These are phyloP conservation scores for Cyanoderma ruficeps DNA, from an alignment of 2,113 vertebrate genomes.

Conservation along the genomic window DNA sequence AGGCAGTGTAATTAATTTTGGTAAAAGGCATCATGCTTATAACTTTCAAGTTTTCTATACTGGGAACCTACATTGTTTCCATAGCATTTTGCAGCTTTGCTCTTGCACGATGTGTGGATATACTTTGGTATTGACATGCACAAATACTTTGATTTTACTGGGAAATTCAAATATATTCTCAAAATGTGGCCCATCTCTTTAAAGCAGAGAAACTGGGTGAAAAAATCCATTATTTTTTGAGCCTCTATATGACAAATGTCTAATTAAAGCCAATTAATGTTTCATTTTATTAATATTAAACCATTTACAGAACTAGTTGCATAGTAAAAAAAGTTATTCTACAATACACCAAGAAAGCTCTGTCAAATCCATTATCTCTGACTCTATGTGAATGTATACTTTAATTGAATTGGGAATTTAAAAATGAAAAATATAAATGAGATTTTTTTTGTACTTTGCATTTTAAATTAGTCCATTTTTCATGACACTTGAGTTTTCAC, in stretches of 20 bases:
- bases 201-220: neutral
- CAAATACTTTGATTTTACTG: neutral
- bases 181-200: neutral
- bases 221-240: neutral
- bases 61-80: neutral
- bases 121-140: neutral
- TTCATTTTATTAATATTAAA: slow-evolving; percentile 6
- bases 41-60: neutral
- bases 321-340: neutral
- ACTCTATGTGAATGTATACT: neutral
- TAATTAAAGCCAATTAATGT: neutral
- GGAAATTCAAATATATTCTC: neutral
- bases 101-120: neutral
- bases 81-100: neutral
- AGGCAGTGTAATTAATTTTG: neutral
- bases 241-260: neutral
- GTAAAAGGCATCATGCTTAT: neutral
- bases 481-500: neutral
- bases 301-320: neutral
- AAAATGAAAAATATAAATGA: neutral
- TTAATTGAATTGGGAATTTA: neutral
- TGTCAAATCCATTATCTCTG: neutral
- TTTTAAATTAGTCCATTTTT: neutral
- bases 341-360: neutral
- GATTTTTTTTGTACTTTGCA: neutral